Evolutionary conservation across 2,113 vertebrate species (phyloP).

Genomic region (Okapia johnstoni): DNA sequence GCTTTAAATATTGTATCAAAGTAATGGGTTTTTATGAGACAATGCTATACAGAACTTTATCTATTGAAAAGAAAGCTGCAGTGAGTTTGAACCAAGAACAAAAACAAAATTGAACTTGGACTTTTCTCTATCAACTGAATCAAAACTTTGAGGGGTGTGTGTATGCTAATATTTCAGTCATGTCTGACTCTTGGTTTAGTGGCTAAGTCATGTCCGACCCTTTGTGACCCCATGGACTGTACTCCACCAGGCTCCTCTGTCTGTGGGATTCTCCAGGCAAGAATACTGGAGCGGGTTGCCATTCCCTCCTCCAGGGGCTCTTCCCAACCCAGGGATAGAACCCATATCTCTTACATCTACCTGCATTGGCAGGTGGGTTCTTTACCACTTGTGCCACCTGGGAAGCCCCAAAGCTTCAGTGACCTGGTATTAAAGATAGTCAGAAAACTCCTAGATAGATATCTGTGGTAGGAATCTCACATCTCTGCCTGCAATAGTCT

Average conservation of each 20-base stretch:
- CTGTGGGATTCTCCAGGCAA: not conserved
- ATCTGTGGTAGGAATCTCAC: not conserved
- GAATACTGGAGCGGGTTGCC: not conserved
- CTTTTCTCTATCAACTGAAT: not conserved
- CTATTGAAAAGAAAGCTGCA: not conserved
- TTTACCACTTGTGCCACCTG: not conserved
- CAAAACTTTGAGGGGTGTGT: not conserved
- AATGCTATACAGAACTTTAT: not conserved
- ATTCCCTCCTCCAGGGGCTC: not conserved
- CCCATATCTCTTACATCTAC: not conserved
- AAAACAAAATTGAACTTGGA: not conserved
- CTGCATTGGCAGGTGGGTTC: not conserved
- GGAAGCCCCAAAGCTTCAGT: not conserved
- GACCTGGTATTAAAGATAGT: not conserved
- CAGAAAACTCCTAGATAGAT: not conserved
- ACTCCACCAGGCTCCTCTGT: not conserved
- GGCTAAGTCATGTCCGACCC: not conserved
- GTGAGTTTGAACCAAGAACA: not conserved
- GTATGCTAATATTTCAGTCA: not conserved
- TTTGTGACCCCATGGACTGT: fast-evolving
- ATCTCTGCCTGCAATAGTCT: not conserved
- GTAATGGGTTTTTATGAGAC: not conserved
- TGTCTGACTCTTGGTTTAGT: no score
- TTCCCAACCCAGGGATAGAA: not conserved
- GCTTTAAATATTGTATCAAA: not conserved